Percentiles rank a stretch among this genome's conserved stretches.
Evolutionary conservation across 2,113 vertebrate species (phyloP).

Genomic region (Platysteira castanea): DNA sequence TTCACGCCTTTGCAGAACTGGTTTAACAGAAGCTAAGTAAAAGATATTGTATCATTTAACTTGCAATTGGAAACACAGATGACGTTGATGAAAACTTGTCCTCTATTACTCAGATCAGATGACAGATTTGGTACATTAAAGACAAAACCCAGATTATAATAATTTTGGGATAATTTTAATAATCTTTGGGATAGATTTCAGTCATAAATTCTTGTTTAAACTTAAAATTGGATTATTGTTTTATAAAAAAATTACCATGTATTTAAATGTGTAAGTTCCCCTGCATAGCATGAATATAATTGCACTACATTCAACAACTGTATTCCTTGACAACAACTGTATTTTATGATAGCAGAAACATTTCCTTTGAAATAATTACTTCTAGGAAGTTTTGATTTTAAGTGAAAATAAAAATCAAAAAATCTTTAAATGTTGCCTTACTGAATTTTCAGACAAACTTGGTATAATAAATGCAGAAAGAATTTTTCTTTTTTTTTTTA

Average conservation of each 20-base stretch:
- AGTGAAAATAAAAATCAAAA: background rate
- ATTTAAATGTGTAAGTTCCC: background rate
- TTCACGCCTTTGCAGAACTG: background rate
- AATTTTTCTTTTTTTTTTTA: slow-evolving; percentile 16
- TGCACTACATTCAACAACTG: background rate
- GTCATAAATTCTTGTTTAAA: background rate
- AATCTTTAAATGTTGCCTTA: background rate
- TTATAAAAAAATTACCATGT: background rate
- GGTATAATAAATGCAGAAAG: background rate
- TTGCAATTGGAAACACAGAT: background rate
- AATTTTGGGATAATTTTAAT: too few species aligned
- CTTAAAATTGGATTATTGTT: background rate
- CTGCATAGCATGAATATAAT: background rate
- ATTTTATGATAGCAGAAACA: background rate
- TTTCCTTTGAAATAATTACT: background rate
- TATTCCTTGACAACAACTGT: background rate
- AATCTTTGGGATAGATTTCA: background rate
- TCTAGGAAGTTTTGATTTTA: background rate
- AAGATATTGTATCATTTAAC: background rate
- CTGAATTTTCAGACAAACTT: slow-evolving; percentile 1
- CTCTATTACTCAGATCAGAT: background rate
- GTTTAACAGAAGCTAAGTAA: background rate
- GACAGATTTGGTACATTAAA: background rate
- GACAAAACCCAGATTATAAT: background rate
- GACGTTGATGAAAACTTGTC: background rate